phyloP scores from a whole-genome alignment of 2,113 vertebrate species.

The Fukomys damarensis region DNA sequence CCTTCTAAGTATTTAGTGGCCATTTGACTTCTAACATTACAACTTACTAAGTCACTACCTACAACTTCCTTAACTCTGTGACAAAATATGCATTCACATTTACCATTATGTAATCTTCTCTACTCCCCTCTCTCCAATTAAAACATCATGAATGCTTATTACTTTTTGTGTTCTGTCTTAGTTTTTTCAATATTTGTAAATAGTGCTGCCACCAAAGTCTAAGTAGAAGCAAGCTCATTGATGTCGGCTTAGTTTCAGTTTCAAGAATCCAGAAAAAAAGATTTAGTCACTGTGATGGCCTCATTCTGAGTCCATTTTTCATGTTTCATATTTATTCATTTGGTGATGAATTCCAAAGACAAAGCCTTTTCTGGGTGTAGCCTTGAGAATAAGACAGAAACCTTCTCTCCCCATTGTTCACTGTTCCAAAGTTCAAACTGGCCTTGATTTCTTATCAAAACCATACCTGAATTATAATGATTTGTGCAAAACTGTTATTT shows the following conservation, averaged over 20 bases:
- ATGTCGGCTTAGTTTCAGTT: background rate
- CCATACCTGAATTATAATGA: background rate
- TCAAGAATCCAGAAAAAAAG: conserved; percentile 2
- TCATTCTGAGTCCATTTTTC: conserved; percentile 9
- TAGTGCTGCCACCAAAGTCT: background rate
- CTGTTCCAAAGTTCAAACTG: background rate
- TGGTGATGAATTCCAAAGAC: background rate
- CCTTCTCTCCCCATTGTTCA: background rate
- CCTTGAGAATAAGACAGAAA: background rate
- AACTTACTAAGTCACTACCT: background rate
- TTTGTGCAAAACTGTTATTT: conserved; percentile 10
- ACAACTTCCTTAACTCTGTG: background rate
- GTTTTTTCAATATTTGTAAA: background rate
- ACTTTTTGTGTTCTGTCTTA: background rate
- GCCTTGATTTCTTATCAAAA: background rate
- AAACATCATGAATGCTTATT: background rate
- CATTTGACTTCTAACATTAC: background rate
- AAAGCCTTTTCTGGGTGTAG: background rate
- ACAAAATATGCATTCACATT: background rate
- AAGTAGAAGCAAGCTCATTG: background rate
- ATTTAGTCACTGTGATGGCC: background rate
- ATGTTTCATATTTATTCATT: background rate
- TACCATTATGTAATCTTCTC: background rate
- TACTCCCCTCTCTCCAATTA: background rate
- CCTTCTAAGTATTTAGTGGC: background rate